These are phyloP conservation scores for Drosophila sp. DNA, from an alignment of 1,140 invertebrate species.

Conservation along the genomic window DNA sequence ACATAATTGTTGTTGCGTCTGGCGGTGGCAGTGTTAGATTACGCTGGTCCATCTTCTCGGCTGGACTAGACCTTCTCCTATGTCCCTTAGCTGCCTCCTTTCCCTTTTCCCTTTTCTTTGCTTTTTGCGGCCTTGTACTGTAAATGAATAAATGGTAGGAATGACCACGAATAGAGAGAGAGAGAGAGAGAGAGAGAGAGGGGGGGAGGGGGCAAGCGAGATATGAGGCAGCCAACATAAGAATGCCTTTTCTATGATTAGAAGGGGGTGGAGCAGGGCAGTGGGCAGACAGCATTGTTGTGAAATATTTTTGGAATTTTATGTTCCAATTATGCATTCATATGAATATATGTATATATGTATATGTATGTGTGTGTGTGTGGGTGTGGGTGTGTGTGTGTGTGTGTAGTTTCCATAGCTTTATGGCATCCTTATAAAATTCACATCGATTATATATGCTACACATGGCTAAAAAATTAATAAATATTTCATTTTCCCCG, in stretches of 20 bases:
- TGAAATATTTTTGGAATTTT: slow-evolving; percentile 78
- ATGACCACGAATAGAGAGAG: slow-evolving; percentile 47
- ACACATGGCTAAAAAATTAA: slow-evolving; percentile 56
- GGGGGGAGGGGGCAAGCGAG: not conserved
- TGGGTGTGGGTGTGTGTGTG: slow-evolving; percentile 1
- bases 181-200: not conserved
- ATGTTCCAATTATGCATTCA: slow-evolving; percentile 79
- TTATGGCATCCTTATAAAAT: slow-evolving; percentile 23
- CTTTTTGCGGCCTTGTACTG: slow-evolving; percentile 10
- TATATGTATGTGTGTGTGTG: slow-evolving; percentile 20
- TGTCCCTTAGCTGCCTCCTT: not conserved
- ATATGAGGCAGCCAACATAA: not conserved
- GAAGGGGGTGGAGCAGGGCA: not conserved
- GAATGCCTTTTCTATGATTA: not conserved
- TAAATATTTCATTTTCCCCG: slow-evolving; percentile 47
- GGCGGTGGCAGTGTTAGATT: slow-evolving; percentile 79
- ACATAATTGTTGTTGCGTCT: slow-evolving; percentile 76
- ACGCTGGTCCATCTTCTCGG: slow-evolving; percentile 68
- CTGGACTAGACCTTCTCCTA: slow-evolving; percentile 15
- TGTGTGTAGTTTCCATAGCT: not conserved
- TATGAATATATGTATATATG: slow-evolving; percentile 34
- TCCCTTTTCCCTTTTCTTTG: not conserved
- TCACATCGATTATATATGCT: slow-evolving; percentile 44
- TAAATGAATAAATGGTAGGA: slow-evolving; percentile 45
- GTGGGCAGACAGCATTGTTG: slow-evolving; percentile 35